A percentile compares a stretch with the other conserved stretches of the same genome.
phyloP scores from a whole-genome alignment of 2,888 invertebrate genomes.

The Aphidius colemani region DNA sequence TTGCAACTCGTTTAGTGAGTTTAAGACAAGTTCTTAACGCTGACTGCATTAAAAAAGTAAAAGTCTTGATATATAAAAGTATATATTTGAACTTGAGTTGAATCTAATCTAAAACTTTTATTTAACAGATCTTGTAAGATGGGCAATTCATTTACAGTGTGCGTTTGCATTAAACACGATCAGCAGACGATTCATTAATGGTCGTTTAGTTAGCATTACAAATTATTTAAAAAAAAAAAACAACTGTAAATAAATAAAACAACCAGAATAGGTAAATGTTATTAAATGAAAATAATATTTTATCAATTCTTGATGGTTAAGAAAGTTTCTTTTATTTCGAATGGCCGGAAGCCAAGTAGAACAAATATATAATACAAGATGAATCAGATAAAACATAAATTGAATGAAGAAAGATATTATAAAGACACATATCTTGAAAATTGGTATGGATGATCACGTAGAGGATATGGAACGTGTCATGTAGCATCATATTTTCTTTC shows the following conservation, averaged over 20 bases:
- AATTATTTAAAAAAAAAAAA: no score
- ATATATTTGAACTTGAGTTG: conserved; percentile 33
- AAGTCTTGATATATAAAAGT: conserved; percentile 38
- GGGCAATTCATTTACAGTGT: not conserved
- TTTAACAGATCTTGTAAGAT: conserved; percentile 47
- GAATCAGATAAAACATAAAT: conserved; percentile 15
- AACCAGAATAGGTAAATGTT: no score
- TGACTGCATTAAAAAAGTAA: conserved; percentile 48
- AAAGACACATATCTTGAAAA: conserved; percentile 28
- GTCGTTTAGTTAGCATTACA: no score
- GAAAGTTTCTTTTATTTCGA: not conserved
- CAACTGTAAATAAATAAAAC: no score
- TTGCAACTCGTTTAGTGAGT: conserved; percentile 49
- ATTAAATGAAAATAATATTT: no score
- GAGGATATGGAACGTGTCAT: conserved; percentile 18
- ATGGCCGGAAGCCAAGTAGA: conserved; percentile 23
- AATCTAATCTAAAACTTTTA: conserved; percentile 50
- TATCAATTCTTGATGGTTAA: no score
- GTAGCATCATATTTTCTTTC: conserved; percentile 26
- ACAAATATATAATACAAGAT: conserved; percentile 29
- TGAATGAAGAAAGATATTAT: conserved; percentile 20
- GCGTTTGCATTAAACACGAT: not conserved
- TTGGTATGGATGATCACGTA: conserved; percentile 34
- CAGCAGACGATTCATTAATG: no score
- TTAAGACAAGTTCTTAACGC: conserved; percentile 44